These are phyloP conservation scores for Sturnus vulgaris DNA, from an alignment of 2,113 vertebrate genomes.

Conservation along the genomic window DNA sequence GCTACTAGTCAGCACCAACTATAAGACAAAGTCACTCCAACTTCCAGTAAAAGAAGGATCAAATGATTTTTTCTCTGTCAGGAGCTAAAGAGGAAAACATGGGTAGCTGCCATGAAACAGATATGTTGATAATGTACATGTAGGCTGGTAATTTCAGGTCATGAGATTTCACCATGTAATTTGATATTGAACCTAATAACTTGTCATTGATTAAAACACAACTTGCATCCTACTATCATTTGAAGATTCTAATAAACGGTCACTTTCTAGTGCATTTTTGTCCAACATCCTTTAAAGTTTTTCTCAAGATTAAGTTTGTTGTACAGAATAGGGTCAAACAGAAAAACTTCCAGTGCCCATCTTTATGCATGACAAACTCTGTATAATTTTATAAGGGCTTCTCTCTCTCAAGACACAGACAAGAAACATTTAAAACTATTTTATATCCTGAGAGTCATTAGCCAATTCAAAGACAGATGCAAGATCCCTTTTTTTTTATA, in stretches of 20 bases:
- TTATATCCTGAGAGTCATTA: background rate
- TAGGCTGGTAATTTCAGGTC: background rate
- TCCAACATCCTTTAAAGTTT: background rate
- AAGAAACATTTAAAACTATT: background rate
- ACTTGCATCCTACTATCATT: background rate
- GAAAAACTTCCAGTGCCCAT: background rate
- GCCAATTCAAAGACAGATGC: background rate
- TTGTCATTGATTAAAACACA: background rate
- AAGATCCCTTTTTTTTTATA: background rate
- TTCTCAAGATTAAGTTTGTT: background rate
- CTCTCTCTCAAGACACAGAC: background rate
- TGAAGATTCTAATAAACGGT: background rate
- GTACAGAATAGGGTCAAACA: background rate
- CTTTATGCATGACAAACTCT: background rate
- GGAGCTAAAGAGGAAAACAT: background rate
- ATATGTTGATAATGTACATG: background rate
- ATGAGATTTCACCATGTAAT: background rate
- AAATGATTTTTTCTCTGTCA: background rate
- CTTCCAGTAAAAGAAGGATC: background rate
- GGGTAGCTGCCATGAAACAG: background rate
- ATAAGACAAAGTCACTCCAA: background rate
- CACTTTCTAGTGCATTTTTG: background rate
- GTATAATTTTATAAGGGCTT: background rate
- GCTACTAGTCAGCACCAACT: background rate
- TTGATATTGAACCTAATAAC: background rate